These are phyloP conservation scores for Dendrolimus pini DNA, from an alignment of 2,888 invertebrate species.

Conservation along the genomic window DNA sequence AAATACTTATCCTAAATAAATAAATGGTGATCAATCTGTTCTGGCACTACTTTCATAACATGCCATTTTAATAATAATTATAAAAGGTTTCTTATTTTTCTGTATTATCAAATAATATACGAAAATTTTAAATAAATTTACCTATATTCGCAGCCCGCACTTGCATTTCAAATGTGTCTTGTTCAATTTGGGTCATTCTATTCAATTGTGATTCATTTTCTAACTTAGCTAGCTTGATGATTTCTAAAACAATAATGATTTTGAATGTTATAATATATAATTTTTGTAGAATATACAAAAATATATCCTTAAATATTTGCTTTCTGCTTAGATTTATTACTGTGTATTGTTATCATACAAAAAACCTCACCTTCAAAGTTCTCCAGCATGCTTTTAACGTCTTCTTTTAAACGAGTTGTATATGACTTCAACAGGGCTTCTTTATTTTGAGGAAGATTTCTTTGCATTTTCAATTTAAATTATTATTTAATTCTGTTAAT, in stretches of 20 bases:
- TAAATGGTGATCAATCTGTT: too few relatives aligned
- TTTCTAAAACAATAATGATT: slow-evolving; percentile 78
- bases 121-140: slow-evolving; percentile 25
- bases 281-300: too few relatives aligned
- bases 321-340: too few relatives aligned
- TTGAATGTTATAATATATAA: too few relatives aligned
- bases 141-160: slow-evolving; percentile 96
- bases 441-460: slow-evolving; percentile 92
- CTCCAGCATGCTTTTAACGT: slow-evolving; percentile 97
- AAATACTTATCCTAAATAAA: too few relatives aligned
- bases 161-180: slow-evolving; percentile 98
- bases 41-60: too few relatives aligned
- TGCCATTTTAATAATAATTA: too few relatives aligned
- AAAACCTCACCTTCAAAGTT: slow-evolving; percentile 89
- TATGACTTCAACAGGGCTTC: slow-evolving; percentile 97
- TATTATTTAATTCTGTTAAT: neutral
- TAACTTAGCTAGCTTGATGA: slow-evolving; percentile 90
- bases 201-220: slow-evolving; percentile 94
- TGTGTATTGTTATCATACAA: too few relatives aligned
- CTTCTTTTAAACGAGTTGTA: slow-evolving; percentile 95
- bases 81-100: too few relatives aligned
- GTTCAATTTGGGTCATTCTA: slow-evolving; percentile 94
- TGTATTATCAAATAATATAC: neutral
- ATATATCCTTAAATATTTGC: too few relatives aligned
- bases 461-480: slow-evolving; percentile 50